Evolutionary conservation across 2,113 vertebrate species (phyloP).

Genomic region (Mesitornis unicolor): DNA sequence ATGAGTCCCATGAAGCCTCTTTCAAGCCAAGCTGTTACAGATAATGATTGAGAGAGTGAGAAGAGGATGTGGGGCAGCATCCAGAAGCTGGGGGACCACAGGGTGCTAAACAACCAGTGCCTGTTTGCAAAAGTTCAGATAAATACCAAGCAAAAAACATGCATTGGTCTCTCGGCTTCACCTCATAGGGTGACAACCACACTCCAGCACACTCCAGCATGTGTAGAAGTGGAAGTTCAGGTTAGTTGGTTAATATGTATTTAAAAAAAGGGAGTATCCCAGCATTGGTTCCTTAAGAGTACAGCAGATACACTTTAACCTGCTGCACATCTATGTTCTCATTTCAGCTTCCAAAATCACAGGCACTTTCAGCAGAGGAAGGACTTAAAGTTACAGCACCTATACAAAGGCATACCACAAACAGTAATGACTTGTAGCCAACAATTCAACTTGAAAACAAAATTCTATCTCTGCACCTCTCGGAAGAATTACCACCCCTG

Average conservation of each 20-base stretch:
- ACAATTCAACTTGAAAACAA: neutral
- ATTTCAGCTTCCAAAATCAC: neutral
- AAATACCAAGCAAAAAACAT: neutral
- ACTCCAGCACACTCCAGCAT: neutral
- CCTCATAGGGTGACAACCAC: neutral
- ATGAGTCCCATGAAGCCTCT: neutral
- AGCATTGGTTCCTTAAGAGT: neutral
- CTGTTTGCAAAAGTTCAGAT: neutral
- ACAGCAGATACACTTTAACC: neutral
- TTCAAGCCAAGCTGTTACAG: neutral
- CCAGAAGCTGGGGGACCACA: neutral
- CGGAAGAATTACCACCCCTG: neutral
- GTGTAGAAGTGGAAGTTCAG: neutral
- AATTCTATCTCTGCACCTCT: neutral
- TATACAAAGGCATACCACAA: neutral
- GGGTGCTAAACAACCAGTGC: neutral
- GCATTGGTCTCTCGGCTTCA: neutral
- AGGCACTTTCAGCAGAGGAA: neutral
- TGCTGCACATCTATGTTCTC: neutral
- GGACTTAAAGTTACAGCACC: neutral
- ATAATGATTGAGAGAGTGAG: neutral
- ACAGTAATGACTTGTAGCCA: neutral
- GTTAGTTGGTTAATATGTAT: neutral
- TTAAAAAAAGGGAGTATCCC: neutral
- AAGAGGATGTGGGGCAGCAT: neutral